Conservation (phyloP, 2,888 invertebrate genomes). For the Willowsia nigromaculata region DNA sequence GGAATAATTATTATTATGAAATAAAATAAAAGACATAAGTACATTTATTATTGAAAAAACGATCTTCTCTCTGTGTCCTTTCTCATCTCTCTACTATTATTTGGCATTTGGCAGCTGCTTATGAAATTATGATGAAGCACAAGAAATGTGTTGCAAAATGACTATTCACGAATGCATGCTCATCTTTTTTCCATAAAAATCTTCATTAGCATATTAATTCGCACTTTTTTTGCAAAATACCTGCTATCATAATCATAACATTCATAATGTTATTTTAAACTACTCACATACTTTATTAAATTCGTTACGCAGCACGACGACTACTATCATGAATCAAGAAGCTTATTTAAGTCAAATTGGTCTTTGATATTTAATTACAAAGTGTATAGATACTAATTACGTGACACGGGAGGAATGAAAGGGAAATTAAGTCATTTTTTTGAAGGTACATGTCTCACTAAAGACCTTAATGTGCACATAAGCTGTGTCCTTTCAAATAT, state of each 20-base stretch:
- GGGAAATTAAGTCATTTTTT: conserved; percentile 63
- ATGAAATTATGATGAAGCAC: conserved; percentile 52
- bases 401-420: conserved; percentile 48
- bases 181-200: conserved; percentile 40
- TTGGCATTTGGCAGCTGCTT: conserved; percentile 57
- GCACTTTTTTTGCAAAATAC: conserved; percentile 55
- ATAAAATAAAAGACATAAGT: conserved; percentile 59
- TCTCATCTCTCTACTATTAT: conserved; percentile 13
- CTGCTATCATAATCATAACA: conserved; percentile 14
- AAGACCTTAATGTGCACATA: conserved; percentile 32
- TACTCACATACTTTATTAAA: neutral
- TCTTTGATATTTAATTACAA: conserved; percentile 69
- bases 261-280: neutral
- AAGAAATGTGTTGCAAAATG: neutral
- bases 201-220: conserved; percentile 63
- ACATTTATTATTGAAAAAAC: conserved; percentile 49
- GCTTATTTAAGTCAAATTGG: conserved; percentile 57
- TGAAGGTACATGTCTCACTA: conserved; percentile 23
- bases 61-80: conserved; percentile 27
- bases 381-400: conserved; percentile 65
- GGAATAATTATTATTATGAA: conserved; percentile 55
- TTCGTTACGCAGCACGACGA: conserved; percentile 1
- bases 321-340: conserved; percentile 37
- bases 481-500: conserved; percentile 46
- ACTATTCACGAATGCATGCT: neutral